These are phyloP conservation scores for Siniperca obscura DNA, from an alignment of 2,797 vertebrate species.

Conservation along the genomic window DNA sequence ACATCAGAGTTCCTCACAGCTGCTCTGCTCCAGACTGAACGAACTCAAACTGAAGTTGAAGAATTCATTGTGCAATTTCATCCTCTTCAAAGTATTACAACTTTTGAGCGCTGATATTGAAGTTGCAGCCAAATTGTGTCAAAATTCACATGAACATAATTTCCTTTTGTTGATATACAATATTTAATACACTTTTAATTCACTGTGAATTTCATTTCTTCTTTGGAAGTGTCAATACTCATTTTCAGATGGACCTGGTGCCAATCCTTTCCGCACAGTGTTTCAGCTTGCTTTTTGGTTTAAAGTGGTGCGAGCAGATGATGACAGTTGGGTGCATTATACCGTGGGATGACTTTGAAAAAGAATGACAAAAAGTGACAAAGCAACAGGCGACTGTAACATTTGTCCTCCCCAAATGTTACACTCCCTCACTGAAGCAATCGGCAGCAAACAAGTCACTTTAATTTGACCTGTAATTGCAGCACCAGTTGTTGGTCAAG, in stretches of 20 bases:
- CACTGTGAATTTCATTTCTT: not conserved
- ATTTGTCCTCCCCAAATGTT: constrained; percentile 50
- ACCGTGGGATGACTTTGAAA: constrained; percentile 47
- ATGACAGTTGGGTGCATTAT: constrained; percentile 61
- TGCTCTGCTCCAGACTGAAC: not conserved
- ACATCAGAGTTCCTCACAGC: not conserved
- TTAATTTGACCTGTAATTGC: constrained; percentile 49
- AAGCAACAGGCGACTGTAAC: constrained; percentile 41
- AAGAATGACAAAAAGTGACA: constrained; percentile 51
- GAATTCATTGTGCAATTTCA: not conserved
- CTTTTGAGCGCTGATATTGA: not conserved
- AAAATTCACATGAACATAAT: not conserved
- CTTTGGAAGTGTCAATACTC: not conserved
- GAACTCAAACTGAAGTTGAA: not conserved
- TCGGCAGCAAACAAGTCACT: constrained; percentile 29
- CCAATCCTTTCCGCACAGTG: not conserved
- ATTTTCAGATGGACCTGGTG: constrained; percentile 18
- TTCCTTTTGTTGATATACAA: not conserved
- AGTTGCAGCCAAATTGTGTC: not conserved
- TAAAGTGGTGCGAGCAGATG: constrained; percentile 50
- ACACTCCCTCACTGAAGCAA: constrained; percentile 2
- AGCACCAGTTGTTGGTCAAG: constrained; percentile 17
- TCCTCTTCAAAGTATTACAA: too few species aligned
- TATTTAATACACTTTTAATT: constrained; percentile 8
- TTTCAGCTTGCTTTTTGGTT: constrained; percentile 31